Conservation (phyloP, 2,113 vertebrate genomes). For the Stigmatopora nigra region DNA sequence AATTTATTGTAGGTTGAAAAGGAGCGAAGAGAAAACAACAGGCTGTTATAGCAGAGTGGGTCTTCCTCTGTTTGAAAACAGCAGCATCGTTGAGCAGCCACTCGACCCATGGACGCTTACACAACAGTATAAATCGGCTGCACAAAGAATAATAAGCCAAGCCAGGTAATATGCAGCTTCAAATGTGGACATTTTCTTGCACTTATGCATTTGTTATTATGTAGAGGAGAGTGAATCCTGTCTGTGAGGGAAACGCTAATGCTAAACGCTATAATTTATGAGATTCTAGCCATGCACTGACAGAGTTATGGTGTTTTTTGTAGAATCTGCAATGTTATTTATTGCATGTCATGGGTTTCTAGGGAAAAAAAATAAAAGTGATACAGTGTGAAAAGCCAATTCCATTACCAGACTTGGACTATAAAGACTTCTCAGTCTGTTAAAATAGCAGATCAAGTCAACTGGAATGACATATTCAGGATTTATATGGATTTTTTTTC, state of each 20-base stretch:
- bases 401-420: too few relatives aligned
- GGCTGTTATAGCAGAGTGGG: slow-evolving; percentile 75
- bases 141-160: slow-evolving; percentile 66
- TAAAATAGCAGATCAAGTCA: not conserved
- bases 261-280: slow-evolving; percentile 15
- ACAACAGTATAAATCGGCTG: slow-evolving; percentile 67
- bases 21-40: slow-evolving; percentile 41
- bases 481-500: not conserved
- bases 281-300: slow-evolving; percentile 8
- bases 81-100: slow-evolving; percentile 80
- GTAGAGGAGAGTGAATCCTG: not conserved
- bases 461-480: not conserved
- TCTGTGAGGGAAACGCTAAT: slow-evolving; percentile 1
- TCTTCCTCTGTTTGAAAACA: slow-evolving; percentile 86
- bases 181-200: not conserved
- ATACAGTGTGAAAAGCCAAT: not conserved
- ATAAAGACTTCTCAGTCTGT: not conserved
- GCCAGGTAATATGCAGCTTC: slow-evolving; percentile 70
- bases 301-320: slow-evolving; percentile 1
- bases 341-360: too few relatives aligned
- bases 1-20: slow-evolving; percentile 20
- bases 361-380: not conserved
- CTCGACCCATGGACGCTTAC: slow-evolving; percentile 77
- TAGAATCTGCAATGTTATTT: too few relatives aligned
- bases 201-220: not conserved